Evolutionary conservation across 1,140 invertebrate genomes (phyloP), one percentile per base, ranked within the genome.

Genomic region (Leptonema lineaticorne): DNA sequence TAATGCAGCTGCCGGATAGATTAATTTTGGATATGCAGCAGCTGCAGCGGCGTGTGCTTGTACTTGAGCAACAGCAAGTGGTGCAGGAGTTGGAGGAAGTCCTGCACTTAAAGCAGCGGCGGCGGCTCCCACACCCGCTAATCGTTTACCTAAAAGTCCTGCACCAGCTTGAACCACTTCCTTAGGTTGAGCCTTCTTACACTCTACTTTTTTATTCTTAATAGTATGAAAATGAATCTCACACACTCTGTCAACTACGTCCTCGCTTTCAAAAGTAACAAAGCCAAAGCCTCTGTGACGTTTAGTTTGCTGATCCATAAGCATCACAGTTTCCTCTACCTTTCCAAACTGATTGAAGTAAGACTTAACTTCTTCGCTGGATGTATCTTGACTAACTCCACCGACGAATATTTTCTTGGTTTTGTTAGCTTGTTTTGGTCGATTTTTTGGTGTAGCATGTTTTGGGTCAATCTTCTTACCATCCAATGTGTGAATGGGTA

Each of bases 381-480:
- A 93, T 0, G 93, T 95, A 79, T 95, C 93, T 78, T 95, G 93
- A 65, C 92, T 93, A 22, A 96, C 93, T 37, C 93, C 93, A 29
- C 93, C 93, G 1, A 95, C 93, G 79, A 95, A 95, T 71, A 95
- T 94, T 81, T 95, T 95, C 81, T 95, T 94, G 66, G 93, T 95
- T 75, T 92, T 90, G 77, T 92, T 92, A 41, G 90, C 89, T 73
- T 88, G 87, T 74, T 91, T 92, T 27, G 90, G 91, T n/a, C 92
- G 86, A 73, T 93, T 93, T 79, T 95, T 94, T 59, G 93, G 93
- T 30, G 93, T 95, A 59, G 93, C 93, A 83, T 94, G 93, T 75
- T 95, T 95, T 20, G 93, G 93, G 79, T 95, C 93, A 76, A 95
- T 95, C 82, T 95, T 95, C 84, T 96, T 96, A 66, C 94, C 94